phyloP scores from a whole-genome alignment of 1,140 invertebrate genomes.

The Drosophila busckii region DNA sequence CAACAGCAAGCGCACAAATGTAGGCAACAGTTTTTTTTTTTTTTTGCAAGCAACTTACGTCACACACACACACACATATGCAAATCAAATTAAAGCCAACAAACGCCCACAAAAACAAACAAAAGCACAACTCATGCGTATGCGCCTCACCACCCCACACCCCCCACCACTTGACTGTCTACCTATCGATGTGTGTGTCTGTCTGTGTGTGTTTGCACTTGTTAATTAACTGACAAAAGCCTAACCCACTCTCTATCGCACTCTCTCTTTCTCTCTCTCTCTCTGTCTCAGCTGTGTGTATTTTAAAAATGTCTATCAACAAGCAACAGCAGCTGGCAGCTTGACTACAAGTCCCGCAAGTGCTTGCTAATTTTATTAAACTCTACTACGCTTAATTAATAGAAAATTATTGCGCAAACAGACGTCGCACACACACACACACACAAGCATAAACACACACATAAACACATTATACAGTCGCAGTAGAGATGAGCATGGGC shows the following conservation, averaged over 20 bases:
- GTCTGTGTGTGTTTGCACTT: constrained; percentile 52
- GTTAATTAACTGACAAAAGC: constrained; percentile 71
- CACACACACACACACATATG: constrained; percentile 24
- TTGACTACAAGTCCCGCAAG: constrained; percentile 39
- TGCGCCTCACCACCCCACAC: no score
- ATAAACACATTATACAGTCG: neutral
- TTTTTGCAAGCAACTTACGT: neutral
- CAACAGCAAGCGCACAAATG: constrained; percentile 1
- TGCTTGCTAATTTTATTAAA: constrained; percentile 74
- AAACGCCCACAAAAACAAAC: neutral
- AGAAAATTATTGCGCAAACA: constrained; percentile 67
- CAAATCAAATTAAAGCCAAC: constrained; percentile 60
- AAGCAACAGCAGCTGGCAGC: constrained; percentile 13
- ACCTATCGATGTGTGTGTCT: no score
- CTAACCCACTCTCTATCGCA: constrained; percentile 1
- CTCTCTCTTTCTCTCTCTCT: neutral
- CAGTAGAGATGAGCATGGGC: neutral
- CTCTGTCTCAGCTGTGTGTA: constrained; percentile 9
- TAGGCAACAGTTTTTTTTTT: constrained; percentile 15
- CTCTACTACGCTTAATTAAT: constrained; percentile 70
- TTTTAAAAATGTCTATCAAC: constrained; percentile 35
- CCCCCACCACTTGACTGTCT: no score
- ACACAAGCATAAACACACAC: constrained; percentile 9
- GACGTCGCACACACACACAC: constrained; percentile 17
- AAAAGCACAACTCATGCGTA: neutral